Percentiles rank a stretch among this genome's conserved stretches.
Evolutionary conservation across 2,797 vertebrate genomes (phyloP).

Genomic region (Bryconaethiops microstoma): DNA sequence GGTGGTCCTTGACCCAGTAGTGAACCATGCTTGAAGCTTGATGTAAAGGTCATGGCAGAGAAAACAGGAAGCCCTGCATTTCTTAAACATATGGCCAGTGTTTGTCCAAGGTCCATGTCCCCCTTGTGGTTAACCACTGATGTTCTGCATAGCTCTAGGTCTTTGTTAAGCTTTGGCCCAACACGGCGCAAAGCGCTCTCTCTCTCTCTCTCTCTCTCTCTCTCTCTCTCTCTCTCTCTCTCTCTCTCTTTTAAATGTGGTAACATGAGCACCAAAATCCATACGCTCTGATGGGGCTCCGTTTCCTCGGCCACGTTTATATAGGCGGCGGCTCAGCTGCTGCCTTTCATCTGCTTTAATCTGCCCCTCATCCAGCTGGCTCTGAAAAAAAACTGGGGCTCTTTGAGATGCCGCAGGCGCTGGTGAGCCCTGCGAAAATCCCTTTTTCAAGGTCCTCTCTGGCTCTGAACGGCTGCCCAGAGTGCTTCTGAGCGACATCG

Average conservation of each 20-base stretch:
- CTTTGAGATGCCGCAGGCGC: constrained; percentile 47
- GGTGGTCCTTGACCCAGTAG: constrained; percentile 5
- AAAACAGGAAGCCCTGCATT: constrained; percentile 21
- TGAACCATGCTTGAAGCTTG: background rate
- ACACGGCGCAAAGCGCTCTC: background rate
- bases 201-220: background rate
- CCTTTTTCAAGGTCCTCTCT: constrained; percentile 62
- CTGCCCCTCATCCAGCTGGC: background rate
- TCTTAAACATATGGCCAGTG: constrained; percentile 14
- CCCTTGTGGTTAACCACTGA: constrained; percentile 10
- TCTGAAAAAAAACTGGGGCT: background rate
- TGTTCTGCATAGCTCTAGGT: background rate
- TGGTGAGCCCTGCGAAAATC: constrained; percentile 61
- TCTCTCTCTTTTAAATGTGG: background rate
- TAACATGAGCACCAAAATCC: background rate
- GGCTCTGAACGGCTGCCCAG: constrained; percentile 46
- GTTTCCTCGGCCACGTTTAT: constrained; percentile 8
- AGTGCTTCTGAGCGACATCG: constrained; percentile 38
- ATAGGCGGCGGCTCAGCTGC: background rate
- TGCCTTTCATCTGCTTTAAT: constrained; percentile 50
- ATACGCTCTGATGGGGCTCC: background rate
- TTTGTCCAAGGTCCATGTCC: background rate
- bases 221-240: background rate
- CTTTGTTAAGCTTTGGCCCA: background rate
- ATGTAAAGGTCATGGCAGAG: constrained; percentile 24